phyloP scores from a whole-genome alignment of 2,113 vertebrate species.

The Anser cygnoides region DNA sequence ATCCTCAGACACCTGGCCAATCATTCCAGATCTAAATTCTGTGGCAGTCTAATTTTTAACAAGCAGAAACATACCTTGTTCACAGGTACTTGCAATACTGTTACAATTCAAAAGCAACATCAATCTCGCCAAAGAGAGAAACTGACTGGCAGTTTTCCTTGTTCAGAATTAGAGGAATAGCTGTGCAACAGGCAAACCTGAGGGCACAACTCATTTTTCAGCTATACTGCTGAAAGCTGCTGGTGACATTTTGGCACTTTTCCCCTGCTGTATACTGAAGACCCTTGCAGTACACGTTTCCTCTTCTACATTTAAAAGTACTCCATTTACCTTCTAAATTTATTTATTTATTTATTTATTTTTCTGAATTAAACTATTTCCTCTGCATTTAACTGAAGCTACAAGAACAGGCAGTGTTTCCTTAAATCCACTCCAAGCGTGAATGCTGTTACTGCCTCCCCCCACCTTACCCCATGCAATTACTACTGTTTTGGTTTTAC shows the following conservation, averaged over 20 bases:
- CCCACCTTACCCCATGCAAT: not conserved
- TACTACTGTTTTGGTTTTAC: not conserved
- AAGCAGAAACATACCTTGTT: not conserved
- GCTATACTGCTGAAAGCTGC: not conserved
- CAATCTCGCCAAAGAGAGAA: not conserved
- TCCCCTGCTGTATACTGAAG: not conserved
- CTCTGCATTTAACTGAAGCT: not conserved
- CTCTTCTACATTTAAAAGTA: not conserved
- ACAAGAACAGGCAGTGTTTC: not conserved
- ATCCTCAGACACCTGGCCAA: not conserved
- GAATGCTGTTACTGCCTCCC: not conserved
- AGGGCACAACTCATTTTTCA: constrained; percentile 29
- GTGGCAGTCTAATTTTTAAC: constrained; percentile 5
- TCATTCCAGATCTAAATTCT: not conserved
- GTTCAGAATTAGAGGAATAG: not conserved
- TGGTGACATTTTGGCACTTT: not conserved
- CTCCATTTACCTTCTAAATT: not conserved
- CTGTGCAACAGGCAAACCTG: constrained; percentile 22
- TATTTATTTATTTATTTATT: not conserved
- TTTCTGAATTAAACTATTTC: not conserved
- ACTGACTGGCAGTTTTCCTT: not conserved
- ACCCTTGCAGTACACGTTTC: not conserved
- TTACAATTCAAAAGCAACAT: not conserved
- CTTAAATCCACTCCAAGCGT: not conserved
- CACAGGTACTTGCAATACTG: not conserved